These are phyloP conservation scores for Podilymbus podiceps DNA, from an alignment of 2,113 vertebrate genomes.

Conservation along the genomic window DNA sequence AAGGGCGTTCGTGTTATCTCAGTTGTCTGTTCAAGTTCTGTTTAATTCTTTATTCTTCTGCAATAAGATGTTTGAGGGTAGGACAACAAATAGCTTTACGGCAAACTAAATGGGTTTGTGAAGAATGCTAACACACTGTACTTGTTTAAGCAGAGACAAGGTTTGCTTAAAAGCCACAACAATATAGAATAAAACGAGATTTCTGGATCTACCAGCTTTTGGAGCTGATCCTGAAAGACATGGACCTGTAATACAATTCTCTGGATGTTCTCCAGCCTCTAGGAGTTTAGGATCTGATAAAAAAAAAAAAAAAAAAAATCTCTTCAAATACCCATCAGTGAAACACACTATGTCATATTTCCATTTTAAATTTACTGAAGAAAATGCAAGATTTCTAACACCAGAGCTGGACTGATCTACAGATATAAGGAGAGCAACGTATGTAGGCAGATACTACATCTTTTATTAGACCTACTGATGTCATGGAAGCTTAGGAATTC, in stretches of 20 bases:
- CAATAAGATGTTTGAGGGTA: not conserved
- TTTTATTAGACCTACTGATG: slow-evolving; percentile 24
- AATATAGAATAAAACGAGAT: not conserved
- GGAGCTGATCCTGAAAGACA: not conserved
- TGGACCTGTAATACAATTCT: not conserved
- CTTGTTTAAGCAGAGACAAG: not conserved
- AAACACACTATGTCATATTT: not conserved
- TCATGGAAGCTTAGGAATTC: not conserved
- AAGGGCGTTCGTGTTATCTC: not conserved
- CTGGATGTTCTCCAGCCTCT: not conserved
- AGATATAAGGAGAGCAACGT: not conserved
- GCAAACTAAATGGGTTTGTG: not conserved
- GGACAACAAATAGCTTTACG: not conserved
- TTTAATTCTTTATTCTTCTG: not conserved
- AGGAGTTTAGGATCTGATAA: not conserved
- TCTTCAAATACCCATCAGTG: not conserved
- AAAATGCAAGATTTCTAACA: not conserved
- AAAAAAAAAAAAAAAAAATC: not conserved
- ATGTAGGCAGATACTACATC: not conserved
- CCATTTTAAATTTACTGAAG: not conserved
- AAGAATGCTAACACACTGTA: not conserved
- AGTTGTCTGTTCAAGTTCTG: not conserved
- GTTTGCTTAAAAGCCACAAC: not conserved
- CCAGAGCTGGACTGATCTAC: not conserved
- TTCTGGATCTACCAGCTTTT: not conserved